Conservation (phyloP, 2,888 invertebrate genomes). For the Drosophila koepferae region DNA sequence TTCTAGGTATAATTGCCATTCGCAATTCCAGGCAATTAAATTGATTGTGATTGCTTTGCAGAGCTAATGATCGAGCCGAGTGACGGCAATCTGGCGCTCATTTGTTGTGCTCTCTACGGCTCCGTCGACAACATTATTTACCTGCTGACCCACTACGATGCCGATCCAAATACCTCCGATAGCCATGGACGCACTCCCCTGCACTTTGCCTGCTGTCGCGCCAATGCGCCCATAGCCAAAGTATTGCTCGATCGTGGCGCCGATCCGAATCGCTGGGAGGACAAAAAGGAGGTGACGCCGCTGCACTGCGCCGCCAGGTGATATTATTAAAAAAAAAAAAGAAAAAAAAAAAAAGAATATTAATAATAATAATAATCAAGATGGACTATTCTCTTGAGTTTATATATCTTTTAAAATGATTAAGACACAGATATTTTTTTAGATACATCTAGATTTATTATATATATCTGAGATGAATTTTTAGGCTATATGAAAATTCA, state of each 20-base stretch:
- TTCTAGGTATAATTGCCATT: slow-evolving; percentile 65
- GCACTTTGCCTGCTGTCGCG: slow-evolving; percentile 92
- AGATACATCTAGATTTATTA: too few relatives aligned
- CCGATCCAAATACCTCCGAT: slow-evolving; percentile 89
- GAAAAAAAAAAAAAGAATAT: neutral
- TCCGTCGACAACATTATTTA: slow-evolving; percentile 76
- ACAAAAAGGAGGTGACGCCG: slow-evolving; percentile 89
- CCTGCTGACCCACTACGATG: slow-evolving; percentile 82
- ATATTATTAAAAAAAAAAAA: neutral
- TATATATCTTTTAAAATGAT: too few relatives aligned
- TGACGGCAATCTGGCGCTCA: slow-evolving; percentile 82
- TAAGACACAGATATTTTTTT: too few relatives aligned
- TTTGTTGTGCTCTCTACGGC: slow-evolving; percentile 82
- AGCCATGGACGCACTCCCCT: slow-evolving; percentile 89
- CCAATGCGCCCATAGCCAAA: slow-evolving; percentile 90
- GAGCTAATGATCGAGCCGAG: slow-evolving; percentile 79
- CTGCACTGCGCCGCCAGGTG: slow-evolving; percentile 92
- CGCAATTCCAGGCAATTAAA: neutral
- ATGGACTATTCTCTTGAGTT: too few relatives aligned
- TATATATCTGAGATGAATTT: too few relatives aligned
- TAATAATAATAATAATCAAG: too few relatives aligned
- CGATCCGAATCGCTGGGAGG: slow-evolving; percentile 90
- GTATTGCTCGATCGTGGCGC: slow-evolving; percentile 90
- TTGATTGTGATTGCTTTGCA: slow-evolving; percentile 8
- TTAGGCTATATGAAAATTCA: too few relatives aligned